These are phyloP conservation scores for Resseliella maxima DNA, from an alignment of 2,888 invertebrate genomes.

Conservation along the genomic window DNA sequence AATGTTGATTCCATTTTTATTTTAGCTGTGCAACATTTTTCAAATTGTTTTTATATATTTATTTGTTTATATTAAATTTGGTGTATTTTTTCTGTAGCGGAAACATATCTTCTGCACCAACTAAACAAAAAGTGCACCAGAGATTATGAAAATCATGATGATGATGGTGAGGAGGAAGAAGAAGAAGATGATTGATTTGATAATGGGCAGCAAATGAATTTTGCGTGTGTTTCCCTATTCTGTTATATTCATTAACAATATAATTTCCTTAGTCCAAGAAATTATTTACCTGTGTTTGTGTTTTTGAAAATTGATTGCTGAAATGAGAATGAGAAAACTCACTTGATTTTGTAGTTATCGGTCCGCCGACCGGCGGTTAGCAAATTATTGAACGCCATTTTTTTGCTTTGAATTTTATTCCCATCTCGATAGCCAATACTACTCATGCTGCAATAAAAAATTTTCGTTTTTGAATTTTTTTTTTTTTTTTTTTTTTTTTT, in stretches of 20 bases:
- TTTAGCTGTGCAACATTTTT: background rate
- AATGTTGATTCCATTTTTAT: background rate
- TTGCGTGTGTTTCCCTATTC: background rate
- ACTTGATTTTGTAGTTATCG: slow-evolving; percentile 53
- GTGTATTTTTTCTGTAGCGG: slow-evolving; percentile 51
- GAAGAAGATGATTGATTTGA: background rate
- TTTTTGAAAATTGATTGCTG: slow-evolving; percentile 38
- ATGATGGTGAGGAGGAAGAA: background rate
- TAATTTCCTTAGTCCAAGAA: slow-evolving; percentile 19
- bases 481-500: background rate
- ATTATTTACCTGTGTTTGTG: slow-evolving; percentile 54
- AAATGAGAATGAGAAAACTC: slow-evolving; percentile 46
- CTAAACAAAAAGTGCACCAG: slow-evolving; percentile 31
- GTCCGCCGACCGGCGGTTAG: no score
- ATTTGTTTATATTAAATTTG: slow-evolving; percentile 37
- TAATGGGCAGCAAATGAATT: background rate
- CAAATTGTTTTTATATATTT: background rate
- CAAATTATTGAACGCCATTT: slow-evolving; percentile 21
- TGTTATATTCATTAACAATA: slow-evolving; percentile 12
- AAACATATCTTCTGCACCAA: slow-evolving; percentile 43
- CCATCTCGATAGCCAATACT: background rate
- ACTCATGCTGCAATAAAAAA: no score
- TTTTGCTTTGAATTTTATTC: slow-evolving; percentile 14
- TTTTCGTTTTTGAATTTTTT: no score
- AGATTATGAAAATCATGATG: no score